phyloP scores from a whole-genome alignment of 2,888 invertebrate species.

The Eupithecia subfuscata region DNA sequence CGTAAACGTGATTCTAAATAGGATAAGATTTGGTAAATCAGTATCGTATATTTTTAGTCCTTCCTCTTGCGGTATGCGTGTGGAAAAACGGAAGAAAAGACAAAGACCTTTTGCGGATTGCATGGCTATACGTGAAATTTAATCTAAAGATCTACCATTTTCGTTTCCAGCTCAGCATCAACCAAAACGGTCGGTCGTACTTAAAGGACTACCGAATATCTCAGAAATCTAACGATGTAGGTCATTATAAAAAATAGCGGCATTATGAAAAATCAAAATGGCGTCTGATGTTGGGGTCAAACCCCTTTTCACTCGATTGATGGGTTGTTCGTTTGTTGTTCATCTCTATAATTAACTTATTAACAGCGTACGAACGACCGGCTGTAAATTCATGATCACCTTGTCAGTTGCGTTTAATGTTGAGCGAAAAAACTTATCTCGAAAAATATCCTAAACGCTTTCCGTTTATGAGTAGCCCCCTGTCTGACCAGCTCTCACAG shows the following conservation, averaged over 20 bases:
- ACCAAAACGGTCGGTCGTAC: not conserved
- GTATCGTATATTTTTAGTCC: not conserved
- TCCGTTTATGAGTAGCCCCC: constrained; percentile 20
- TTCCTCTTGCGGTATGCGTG: not conserved
- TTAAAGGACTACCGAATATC: not conserved
- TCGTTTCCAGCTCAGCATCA: not conserved
- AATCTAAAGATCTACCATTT: not conserved
- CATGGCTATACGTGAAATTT: not conserved
- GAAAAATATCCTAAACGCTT: not conserved
- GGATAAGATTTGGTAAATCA: not conserved
- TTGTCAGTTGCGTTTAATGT: not conserved
- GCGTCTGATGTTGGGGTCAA: no score
- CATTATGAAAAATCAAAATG: no score
- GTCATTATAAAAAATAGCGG: no score
- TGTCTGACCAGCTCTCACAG: constrained; percentile 55
- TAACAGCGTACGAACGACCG: not conserved
- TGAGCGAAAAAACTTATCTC: not conserved
- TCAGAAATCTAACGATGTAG: no score
- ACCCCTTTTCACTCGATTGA: no score
- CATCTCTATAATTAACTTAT: no score
- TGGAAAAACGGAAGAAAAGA: not conserved
- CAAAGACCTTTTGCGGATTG: not conserved
- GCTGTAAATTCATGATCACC: not conserved
- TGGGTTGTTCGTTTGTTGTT: no score
- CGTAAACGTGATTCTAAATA: no score